These are phyloP conservation scores for Saccopteryx bilineata DNA, from an alignment of 2,113 vertebrate species.

Conservation along the genomic window DNA sequence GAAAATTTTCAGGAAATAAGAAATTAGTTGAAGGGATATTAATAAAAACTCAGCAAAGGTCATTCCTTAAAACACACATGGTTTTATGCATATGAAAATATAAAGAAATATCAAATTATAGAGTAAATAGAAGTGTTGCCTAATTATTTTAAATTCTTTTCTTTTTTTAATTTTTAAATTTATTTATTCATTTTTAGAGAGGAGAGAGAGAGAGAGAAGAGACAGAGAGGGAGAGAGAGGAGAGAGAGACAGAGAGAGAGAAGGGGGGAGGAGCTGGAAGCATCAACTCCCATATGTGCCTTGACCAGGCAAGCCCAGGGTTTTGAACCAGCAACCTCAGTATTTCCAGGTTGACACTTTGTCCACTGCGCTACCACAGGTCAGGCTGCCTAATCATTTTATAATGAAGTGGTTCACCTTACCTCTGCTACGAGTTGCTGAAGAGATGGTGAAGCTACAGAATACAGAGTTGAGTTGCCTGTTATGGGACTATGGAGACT, in stretches of 20 bases:
- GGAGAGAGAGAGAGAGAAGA: too few species aligned
- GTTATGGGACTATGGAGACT: slow-evolving; percentile 93
- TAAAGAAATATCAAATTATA: not conserved
- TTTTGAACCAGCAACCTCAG: too few species aligned
- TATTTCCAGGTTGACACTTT: too few species aligned
- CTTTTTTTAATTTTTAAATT: too few species aligned
- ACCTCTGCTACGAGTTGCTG: slow-evolving; percentile 93
- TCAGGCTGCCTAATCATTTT: not conserved
- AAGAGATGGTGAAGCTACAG: slow-evolving; percentile 93
- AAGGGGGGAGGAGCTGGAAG: too few species aligned
- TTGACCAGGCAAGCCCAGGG: too few species aligned
- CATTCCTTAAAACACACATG: not conserved
- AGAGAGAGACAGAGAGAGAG: too few species aligned
- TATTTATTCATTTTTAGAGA: too few species aligned
- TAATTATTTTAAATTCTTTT: not conserved
- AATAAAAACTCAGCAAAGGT: not conserved
- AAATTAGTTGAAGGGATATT: not conserved
- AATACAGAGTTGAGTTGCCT: slow-evolving; percentile 89
- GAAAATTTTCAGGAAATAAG: not conserved
- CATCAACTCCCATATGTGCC: too few species aligned
- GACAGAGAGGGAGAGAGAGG: too few species aligned
- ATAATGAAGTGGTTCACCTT: slow-evolving; percentile 77
- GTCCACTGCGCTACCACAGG: too few species aligned
- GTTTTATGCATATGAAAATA: not conserved
- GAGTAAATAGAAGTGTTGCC: accelerated